Evolutionary conservation across 2,797 vertebrate genomes (phyloP).

Genomic region (Diplodus puntazzo): DNA sequence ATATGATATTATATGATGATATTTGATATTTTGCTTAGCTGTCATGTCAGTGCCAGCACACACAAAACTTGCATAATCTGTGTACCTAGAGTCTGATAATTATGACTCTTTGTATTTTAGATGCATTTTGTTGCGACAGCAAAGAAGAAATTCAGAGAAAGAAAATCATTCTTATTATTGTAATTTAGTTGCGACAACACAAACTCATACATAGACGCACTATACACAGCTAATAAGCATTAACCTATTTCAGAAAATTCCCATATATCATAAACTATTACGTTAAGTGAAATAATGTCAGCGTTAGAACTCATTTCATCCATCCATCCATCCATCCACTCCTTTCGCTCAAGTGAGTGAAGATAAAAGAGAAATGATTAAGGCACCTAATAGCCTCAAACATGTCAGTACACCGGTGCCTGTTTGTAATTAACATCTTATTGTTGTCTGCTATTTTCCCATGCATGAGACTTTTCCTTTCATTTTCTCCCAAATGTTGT

Average conservation of each 20-base stretch:
- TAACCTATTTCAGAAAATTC: neutral
- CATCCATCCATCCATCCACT: neutral
- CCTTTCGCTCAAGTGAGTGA: neutral
- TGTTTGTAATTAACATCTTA: neutral
- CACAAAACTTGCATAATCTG: neutral
- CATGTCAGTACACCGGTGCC: neutral
- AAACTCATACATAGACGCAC: neutral
- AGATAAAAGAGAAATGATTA: neutral
- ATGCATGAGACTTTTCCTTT: neutral
- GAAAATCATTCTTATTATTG: neutral
- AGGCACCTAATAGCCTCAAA: neutral
- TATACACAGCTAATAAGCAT: neutral
- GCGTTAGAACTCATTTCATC: neutral
- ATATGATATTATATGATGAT: neutral
- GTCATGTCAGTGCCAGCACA: neutral
- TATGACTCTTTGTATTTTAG: neutral
- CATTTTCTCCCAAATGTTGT: conserved; percentile 2
- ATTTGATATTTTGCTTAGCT: neutral
- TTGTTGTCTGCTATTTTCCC: neutral
- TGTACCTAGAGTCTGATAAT: neutral
- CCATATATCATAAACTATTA: neutral
- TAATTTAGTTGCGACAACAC: neutral
- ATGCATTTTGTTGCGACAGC: too few species aligned
- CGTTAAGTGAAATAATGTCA: too few species aligned
- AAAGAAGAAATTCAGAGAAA: neutral